Conservation (phyloP, 2,888 invertebrate species). For the Ichneumoninae sp. region DNA sequence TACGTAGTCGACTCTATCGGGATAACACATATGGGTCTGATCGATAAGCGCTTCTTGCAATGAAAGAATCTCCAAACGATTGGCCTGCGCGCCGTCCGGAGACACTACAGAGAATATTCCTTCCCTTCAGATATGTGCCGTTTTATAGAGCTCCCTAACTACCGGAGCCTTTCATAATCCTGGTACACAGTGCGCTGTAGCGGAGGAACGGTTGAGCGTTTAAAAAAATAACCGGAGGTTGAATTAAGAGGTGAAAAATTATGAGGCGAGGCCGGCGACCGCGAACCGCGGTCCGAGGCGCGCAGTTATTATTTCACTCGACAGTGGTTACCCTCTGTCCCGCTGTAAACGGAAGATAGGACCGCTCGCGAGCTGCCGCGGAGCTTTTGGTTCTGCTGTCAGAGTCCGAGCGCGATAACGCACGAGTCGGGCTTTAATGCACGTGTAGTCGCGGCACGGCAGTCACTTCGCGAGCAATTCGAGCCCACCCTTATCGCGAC, state of each 20-base stretch:
- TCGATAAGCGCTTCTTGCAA: conserved; percentile 97
- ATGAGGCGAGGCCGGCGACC: conserved; percentile 36
- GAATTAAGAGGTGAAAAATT: conserved; percentile 63
- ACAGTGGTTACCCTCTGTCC: conserved; percentile 51
- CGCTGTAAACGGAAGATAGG: conserved; percentile 64
- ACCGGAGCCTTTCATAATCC: conserved; percentile 2
- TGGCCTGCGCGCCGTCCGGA: background rate
- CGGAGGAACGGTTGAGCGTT: conserved; percentile 22
- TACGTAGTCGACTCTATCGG: conserved; percentile 96
- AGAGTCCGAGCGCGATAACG: conserved; percentile 67
- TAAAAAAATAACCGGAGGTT: conserved; percentile 42
- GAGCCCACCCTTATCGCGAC: conserved; percentile 28
- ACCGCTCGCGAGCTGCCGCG: conserved; percentile 25
- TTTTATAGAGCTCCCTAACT: conserved; percentile 27
- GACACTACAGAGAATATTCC: background rate
- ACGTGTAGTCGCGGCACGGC: conserved; percentile 40
- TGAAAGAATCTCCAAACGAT: conserved; percentile 91
- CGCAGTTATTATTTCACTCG: conserved; percentile 65
- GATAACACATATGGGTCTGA: conserved; percentile 97
- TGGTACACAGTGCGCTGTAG: background rate
- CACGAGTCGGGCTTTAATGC: conserved; percentile 63
- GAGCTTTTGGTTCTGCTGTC: conserved; percentile 60
- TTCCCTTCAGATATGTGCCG: conserved; percentile 17
- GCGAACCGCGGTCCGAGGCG: conserved; percentile 1
- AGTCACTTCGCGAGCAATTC: conserved; percentile 43